phyloP scores from a whole-genome alignment of 1,140 invertebrate genomes.

The Saxidomus purpurata region DNA sequence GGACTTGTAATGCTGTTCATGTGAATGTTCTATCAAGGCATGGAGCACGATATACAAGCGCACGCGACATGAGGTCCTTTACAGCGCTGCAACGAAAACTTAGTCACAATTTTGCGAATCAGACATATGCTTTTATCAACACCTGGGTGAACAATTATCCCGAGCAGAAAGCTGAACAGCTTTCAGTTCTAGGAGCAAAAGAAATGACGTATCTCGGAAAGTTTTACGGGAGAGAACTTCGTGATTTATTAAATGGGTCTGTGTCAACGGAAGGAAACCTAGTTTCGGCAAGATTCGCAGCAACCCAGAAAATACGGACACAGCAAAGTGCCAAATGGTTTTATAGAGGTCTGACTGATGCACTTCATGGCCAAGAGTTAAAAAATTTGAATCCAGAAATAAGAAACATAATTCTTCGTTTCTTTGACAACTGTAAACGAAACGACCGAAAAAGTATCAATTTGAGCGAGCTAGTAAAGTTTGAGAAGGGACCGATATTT shows the following conservation, averaged over 20 bases:
- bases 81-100: neutral
- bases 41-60: slow-evolving; percentile 78
- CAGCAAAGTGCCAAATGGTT: slow-evolving; percentile 76
- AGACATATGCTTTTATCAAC: neutral
- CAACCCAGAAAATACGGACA: slow-evolving; percentile 76
- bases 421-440: slow-evolving; percentile 80
- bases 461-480: slow-evolving; percentile 89
- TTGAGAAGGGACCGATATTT: slow-evolving; percentile 88
- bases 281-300: slow-evolving; percentile 70
- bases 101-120: neutral
- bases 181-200: neutral
- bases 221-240: neutral
- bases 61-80: slow-evolving; percentile 66
- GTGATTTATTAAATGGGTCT: neutral
- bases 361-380: slow-evolving; percentile 54
- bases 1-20: slow-evolving; percentile 78
- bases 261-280: slow-evolving; percentile 62
- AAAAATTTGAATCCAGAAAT: slow-evolving; percentile 67
- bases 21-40: slow-evolving; percentile 78
- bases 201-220: slow-evolving; percentile 9
- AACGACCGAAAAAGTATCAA: slow-evolving; percentile 89
- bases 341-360: slow-evolving; percentile 73
- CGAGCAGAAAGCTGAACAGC: neutral
- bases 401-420: slow-evolving; percentile 79
- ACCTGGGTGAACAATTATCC: slow-evolving; percentile 7